Percentiles rank a stretch among this genome's conserved stretches.
Evolutionary conservation across 2,797 vertebrate species (phyloP).

Genomic region (Notolabrus celidotus): DNA sequence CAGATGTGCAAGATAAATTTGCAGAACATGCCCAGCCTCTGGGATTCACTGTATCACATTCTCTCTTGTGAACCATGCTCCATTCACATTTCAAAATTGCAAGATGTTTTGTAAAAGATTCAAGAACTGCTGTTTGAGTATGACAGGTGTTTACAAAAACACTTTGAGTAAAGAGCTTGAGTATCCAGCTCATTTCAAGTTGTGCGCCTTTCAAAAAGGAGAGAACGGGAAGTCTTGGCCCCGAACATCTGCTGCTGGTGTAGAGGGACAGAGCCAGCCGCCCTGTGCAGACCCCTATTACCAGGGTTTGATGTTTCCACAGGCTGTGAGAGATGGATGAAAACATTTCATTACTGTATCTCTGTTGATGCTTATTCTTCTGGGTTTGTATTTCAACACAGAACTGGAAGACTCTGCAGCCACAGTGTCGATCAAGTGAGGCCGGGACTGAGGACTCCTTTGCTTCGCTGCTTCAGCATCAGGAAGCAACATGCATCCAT

Average conservation of each 20-base stretch:
- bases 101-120: neutral
- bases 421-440: neutral
- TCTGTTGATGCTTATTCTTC: slow-evolving; percentile 1
- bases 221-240: neutral
- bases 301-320: slow-evolving; percentile 30
- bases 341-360: slow-evolving; percentile 1
- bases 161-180: slow-evolving; percentile 10
- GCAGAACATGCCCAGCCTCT: too few species aligned
- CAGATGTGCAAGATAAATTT: too few species aligned
- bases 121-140: too few species aligned
- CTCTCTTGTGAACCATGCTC: neutral
- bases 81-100: slow-evolving; percentile 1
- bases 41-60: too few species aligned
- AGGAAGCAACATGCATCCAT: neutral
- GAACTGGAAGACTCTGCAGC: slow-evolving; percentile 11
- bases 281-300: slow-evolving; percentile 35
- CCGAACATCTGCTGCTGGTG: slow-evolving; percentile 49
- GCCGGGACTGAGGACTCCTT: neutral
- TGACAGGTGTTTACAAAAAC: slow-evolving; percentile 8
- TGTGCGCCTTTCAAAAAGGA: neutral
- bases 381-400: neutral
- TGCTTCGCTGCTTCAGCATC: slow-evolving; percentile 15
- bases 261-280: slow-evolving; percentile 5
- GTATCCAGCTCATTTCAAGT: slow-evolving; percentile 5
- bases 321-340: slow-evolving; percentile 20